These are phyloP conservation scores for Drosophila aldrichi DNA, from an alignment of 2,888 invertebrate genomes.

Conservation along the genomic window DNA sequence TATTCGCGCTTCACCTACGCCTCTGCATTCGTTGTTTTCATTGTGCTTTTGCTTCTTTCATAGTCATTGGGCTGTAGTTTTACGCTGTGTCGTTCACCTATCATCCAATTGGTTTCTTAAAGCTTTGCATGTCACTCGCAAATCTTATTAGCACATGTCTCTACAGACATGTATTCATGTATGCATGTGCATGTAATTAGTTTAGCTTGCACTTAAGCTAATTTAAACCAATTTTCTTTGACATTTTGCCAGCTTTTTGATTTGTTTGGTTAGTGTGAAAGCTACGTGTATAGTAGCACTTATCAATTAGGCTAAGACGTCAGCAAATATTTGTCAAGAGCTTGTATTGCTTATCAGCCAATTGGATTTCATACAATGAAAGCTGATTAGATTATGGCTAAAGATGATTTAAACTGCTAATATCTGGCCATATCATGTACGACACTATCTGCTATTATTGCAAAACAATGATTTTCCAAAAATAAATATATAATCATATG, in stretches of 20 bases:
- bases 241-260: conserved; percentile 47
- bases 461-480: conserved; percentile 9
- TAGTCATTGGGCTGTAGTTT: conserved; percentile 22
- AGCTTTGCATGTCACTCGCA: conserved; percentile 3
- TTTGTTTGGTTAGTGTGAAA: conserved; percentile 17
- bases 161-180: background rate
- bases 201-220: conserved; percentile 13
- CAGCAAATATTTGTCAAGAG: conserved; percentile 18
- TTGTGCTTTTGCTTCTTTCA: conserved; percentile 10
- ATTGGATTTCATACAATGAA: conserved; percentile 9
- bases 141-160: conserved; percentile 13
- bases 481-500: background rate
- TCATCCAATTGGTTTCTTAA: conserved; percentile 23
- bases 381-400: conserved; percentile 39
- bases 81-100: conserved; percentile 40
- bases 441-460: background rate
- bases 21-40: conserved; percentile 28
- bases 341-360: conserved; percentile 19
- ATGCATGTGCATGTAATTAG: background rate
- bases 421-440: conserved; percentile 23
- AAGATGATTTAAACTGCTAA: conserved; percentile 14
- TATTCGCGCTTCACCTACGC: conserved; percentile 42
- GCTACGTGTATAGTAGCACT: conserved; percentile 11
- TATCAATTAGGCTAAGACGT: conserved; percentile 17
- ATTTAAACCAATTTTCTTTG: conserved; percentile 32